Conservation (phyloP, 2,888 invertebrate species). For the Mythimna loreyi region DNA sequence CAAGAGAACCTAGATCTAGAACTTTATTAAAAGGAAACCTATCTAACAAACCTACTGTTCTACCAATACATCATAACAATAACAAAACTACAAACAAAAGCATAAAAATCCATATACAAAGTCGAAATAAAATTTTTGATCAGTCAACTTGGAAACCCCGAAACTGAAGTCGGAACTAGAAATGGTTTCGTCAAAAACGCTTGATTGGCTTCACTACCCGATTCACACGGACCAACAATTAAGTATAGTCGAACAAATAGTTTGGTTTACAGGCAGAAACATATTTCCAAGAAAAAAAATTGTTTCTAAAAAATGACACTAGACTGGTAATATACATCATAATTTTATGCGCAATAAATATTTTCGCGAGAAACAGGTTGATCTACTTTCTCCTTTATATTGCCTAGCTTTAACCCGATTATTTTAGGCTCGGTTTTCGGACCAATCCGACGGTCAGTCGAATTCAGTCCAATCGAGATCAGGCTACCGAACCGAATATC, state of each 20-base stretch:
- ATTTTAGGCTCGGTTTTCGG: too few species aligned
- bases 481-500: too few species aligned
- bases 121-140: background rate
- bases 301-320: too few species aligned
- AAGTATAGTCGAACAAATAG: constrained; percentile 18
- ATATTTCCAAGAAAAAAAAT: background rate
- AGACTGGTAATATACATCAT: background rate
- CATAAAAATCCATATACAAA: background rate
- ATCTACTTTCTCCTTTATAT: too few species aligned
- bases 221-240: constrained; percentile 42
- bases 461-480: too few species aligned
- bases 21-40: too few species aligned
- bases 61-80: background rate
- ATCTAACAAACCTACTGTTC: background rate
- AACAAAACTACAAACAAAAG: background rate
- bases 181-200: constrained; percentile 44
- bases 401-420: too few species aligned
- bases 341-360: background rate
- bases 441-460: too few species aligned
- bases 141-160: constrained; percentile 3
- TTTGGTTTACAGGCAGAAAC: constrained; percentile 2
- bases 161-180: constrained; percentile 22
- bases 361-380: background rate
- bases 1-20: background rate
- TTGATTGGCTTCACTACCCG: constrained; percentile 47